Conservation (phyloP, 2,797 vertebrate species). For the Erithacus rubecula region DNA sequence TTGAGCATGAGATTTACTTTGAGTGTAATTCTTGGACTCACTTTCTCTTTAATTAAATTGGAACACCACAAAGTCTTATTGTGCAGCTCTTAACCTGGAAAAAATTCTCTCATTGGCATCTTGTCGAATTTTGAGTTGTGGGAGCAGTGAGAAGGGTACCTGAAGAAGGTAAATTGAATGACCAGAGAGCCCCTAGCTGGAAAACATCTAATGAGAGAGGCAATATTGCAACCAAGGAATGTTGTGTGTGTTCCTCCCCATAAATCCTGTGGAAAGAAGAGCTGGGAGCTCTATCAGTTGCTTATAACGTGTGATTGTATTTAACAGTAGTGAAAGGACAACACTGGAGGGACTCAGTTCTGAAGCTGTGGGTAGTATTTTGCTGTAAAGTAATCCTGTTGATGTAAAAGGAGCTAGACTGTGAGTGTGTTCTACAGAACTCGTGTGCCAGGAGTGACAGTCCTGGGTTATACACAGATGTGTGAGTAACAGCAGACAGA, state of each 20-base stretch:
- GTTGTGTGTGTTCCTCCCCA: neutral
- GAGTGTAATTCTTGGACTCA: neutral
- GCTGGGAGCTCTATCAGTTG: neutral
- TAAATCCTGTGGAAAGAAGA: neutral
- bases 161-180: neutral
- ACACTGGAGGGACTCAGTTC: neutral
- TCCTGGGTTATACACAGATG: rapidly evolving
- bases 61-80: neutral
- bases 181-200: neutral
- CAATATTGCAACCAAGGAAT: rapidly evolving
- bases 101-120: neutral
- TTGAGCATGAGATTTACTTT: neutral
- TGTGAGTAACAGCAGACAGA: neutral
- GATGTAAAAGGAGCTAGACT: neutral
- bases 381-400: neutral
- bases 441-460: rapidly evolving
- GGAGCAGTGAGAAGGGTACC: neutral
- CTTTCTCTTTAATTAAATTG: conserved; percentile 2
- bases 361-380: neutral
- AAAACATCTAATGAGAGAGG: neutral
- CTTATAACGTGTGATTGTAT: neutral
- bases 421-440: neutral
- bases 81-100: neutral
- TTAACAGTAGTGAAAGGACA: neutral
- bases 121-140: neutral